Conservation (phyloP, 2,888 invertebrate species). For the Lasius platythorax region DNA sequence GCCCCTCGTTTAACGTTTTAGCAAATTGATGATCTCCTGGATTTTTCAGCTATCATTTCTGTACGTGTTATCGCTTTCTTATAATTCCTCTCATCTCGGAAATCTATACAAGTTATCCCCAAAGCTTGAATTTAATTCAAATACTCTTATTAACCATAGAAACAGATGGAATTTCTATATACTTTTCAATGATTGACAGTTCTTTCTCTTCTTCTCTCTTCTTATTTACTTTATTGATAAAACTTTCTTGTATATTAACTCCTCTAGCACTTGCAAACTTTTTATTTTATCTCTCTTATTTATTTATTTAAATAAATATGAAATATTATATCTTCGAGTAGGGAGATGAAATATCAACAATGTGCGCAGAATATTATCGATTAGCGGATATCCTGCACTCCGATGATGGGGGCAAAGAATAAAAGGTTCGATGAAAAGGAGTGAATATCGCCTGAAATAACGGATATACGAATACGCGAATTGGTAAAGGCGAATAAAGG, state of each 20-base stretch:
- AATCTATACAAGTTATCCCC: not conserved
- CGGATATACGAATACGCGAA: constrained; percentile 71
- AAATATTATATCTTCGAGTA: not conserved
- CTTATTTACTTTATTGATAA: not conserved
- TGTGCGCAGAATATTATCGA: not conserved
- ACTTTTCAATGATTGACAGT: not conserved
- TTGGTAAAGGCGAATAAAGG: constrained; percentile 77
- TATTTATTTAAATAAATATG: not conserved
- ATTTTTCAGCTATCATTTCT: not conserved
- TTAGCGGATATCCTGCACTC: constrained; percentile 1
- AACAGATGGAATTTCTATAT: not conserved
- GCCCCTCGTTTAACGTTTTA: constrained; percentile 17
- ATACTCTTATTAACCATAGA: not conserved
- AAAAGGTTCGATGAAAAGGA: constrained; percentile 46
- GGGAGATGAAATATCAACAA: not conserved
- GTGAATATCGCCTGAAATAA: constrained; percentile 58
- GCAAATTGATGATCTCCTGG: constrained; percentile 9
- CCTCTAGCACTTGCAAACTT: not conserved
- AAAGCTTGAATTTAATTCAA: constrained; percentile 3
- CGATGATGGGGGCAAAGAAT: constrained; percentile 16
- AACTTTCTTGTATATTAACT: not conserved
- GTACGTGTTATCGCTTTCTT: not conserved
- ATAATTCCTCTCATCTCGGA: not conserved
- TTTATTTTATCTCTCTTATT: not conserved
- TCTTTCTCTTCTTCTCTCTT: not conserved